Conservation (phyloP, 2,888 invertebrate genomes). For the Clistopyga incitator region DNA sequence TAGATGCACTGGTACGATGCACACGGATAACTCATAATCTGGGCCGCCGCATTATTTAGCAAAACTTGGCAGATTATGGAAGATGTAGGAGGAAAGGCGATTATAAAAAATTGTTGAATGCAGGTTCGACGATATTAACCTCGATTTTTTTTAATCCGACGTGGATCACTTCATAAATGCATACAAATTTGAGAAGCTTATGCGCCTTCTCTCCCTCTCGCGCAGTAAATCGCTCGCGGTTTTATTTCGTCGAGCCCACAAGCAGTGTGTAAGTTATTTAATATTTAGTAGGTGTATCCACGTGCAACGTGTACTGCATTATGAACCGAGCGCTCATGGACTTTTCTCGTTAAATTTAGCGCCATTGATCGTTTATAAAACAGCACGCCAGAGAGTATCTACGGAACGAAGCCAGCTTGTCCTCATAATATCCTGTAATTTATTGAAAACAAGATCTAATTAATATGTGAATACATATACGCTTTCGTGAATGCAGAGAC, state of each 20-base stretch:
- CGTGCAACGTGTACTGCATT: background rate
- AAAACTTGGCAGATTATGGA: background rate
- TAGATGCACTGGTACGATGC: background rate
- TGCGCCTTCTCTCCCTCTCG: background rate
- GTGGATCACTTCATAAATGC: background rate
- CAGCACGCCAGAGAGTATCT: background rate
- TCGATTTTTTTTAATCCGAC: conserved; percentile 29
- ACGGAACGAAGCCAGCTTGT: background rate
- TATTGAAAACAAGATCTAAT: conserved; percentile 1
- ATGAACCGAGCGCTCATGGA: background rate
- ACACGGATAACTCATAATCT: background rate
- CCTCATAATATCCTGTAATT: background rate
- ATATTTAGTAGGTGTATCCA: background rate
- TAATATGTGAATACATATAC: background rate
- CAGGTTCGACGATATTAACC: background rate
- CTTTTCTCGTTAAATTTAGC: conserved; percentile 21
- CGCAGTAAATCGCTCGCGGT: conserved; percentile 32
- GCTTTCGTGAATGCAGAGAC: background rate
- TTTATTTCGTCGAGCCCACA: conserved; percentile 51
- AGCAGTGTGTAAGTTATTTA: conserved; percentile 21
- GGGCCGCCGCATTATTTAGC: background rate
- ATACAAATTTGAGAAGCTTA: conserved; percentile 14
- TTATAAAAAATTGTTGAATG: conserved; percentile 17
- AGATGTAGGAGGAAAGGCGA: background rate
- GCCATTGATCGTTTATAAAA: background rate